These are phyloP conservation scores for Pygocentrus nattereri DNA, from an alignment of 2,797 vertebrate species.

Conservation along the genomic window DNA sequence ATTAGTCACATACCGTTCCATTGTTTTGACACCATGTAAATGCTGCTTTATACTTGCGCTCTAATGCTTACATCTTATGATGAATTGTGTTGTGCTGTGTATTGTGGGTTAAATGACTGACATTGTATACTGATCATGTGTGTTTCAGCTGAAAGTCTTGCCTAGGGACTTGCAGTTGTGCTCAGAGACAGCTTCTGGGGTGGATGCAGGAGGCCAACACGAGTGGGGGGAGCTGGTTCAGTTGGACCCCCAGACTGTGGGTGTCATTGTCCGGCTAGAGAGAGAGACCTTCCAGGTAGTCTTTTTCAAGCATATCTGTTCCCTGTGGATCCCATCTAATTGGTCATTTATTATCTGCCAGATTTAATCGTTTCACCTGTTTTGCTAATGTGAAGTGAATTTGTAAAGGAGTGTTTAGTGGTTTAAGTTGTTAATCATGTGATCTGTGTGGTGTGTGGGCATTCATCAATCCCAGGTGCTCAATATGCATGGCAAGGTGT, in stretches of 20 bases:
- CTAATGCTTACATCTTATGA: background rate
- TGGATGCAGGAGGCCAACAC: conserved; percentile 93
- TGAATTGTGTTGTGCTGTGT: background rate
- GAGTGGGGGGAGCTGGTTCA: conserved; percentile 97
- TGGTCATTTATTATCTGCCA: background rate
- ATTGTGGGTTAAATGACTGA: background rate
- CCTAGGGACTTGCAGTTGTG: conserved; percentile 95
- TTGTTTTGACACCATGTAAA: no score
- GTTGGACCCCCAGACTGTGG: conserved; percentile 91
- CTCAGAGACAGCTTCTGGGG: conserved; percentile 93
- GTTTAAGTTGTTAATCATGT: background rate
- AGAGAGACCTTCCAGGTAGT: conserved; percentile 94
- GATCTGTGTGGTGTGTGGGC: background rate
- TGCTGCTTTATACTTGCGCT: no score
- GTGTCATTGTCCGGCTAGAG: conserved; percentile 93
- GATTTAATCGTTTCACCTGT: background rate
- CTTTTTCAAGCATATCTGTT: background rate
- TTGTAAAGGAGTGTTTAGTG: background rate
- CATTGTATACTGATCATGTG: background rate
- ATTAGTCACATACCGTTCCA: no score
- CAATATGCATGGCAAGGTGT: conserved; percentile 95
- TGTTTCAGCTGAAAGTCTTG: conserved; percentile 88
- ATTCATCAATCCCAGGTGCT: conserved; percentile 78
- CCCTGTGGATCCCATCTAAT: no score
- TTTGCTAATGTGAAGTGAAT: background rate